Base-by-base conservation (phyloP, 1,140 invertebrate species). In the Philaenus spumarius region DNA sequence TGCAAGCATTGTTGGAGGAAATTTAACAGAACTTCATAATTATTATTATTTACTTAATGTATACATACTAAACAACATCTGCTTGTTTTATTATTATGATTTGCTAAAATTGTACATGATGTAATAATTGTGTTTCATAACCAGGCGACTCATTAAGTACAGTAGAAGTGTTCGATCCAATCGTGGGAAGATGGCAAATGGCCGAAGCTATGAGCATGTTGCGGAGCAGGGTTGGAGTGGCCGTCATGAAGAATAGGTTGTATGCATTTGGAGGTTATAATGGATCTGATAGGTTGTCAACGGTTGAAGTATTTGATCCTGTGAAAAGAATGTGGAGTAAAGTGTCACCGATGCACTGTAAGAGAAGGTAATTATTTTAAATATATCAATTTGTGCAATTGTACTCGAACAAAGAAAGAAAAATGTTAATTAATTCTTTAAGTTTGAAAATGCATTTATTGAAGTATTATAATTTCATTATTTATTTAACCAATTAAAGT, bases 241-340 rank as follows among this genome's bases (percentile, higher is more conserved):
- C 90, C 19, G 89, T 93, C 1, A 77, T 89, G 65, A 78, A 82
- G 62, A 86, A 86, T 64, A 82, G 82, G 68, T 72, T 90, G 7
- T 86, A 86, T 71, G 85, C 85, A 1, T 84, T 87, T 66, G 85
- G 85, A 17, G 85, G 85, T 2, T 93, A 90, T 67, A 91, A 94
- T 72, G 90, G 92, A 5, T 76, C 77, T 24, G 89, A 93, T 67
- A 72, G 91, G 61, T 75, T 95, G 7, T 84, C 84, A 24, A 91
- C 89, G n/a, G 90, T 93, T 2, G 92, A 95, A 75, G 85, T 92
- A 7, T 95, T 89, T 73, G 86, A 94, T 74, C 85, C 87, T 6
- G 72, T 77, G 19, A 77, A 77, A 42, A 82, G 84, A 66, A 77
- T 77, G 58, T 95, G 93, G 93, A 83, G 81, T 54, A 80, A 83